phyloP scores from a whole-genome alignment of 2,113 vertebrate species.

The Psammodynastes pulverulentus region DNA sequence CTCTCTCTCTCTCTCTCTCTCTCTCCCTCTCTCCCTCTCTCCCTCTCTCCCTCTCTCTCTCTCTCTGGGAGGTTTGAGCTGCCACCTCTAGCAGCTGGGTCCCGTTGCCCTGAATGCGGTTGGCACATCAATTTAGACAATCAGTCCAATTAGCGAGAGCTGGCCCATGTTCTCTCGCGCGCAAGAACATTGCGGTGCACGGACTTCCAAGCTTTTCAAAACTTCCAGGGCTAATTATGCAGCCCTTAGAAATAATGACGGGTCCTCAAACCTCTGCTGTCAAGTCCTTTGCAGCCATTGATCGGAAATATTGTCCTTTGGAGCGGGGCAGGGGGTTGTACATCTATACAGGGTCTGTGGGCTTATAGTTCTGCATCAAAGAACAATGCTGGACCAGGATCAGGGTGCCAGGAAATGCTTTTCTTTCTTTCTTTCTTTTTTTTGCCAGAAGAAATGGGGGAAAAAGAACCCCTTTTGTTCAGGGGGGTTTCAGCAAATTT shows the following conservation, averaged over 20 bases:
- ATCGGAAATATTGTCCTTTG: background rate
- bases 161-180: background rate
- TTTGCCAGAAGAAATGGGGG: background rate
- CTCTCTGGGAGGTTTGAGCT: background rate
- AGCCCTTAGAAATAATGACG: conserved; percentile 17
- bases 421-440: no score
- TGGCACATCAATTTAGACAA: background rate
- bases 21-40: no score
- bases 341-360: conserved; percentile 25
- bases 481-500: background rate
- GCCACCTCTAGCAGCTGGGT: background rate
- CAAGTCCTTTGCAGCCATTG: background rate
- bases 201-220: conserved; percentile 18
- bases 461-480: background rate
- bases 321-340: background rate
- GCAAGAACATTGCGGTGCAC: conserved; percentile 25
- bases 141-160: conserved; percentile 10
- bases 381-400: background rate
- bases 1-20: no score
- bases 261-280: conserved; percentile 9
- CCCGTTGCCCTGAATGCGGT: conserved; percentile 1
- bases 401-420: background rate
- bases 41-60: no score
- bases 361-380: conserved; percentile 3
- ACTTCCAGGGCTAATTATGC: conserved; percentile 30